Conservation (phyloP, 2,797 vertebrate species). For the Parambassis ranga region DNA sequence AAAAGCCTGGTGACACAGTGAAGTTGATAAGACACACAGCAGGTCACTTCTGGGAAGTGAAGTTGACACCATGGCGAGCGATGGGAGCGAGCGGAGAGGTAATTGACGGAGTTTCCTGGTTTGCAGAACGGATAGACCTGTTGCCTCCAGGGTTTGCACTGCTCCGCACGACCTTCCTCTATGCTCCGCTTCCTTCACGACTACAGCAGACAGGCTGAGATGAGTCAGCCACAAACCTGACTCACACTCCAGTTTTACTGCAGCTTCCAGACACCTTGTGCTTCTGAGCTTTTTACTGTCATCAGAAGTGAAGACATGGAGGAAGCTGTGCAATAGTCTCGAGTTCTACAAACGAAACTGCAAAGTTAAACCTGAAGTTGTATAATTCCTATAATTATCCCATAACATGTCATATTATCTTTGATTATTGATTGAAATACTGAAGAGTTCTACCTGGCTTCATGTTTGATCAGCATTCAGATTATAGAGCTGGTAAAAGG, state of each 20-base stretch:
- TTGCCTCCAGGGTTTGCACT: conserved; percentile 34
- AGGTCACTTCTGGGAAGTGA: conserved; percentile 63
- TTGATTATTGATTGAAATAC: too few relatives aligned
- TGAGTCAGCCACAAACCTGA: conserved; percentile 68
- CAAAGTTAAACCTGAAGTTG: too few relatives aligned
- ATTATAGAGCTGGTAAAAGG: too few relatives aligned
- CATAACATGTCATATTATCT: too few relatives aligned
- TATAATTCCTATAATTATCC: too few relatives aligned
- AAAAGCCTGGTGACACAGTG: conserved; percentile 10
- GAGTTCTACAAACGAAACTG: background rate
- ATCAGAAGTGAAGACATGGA: conserved; percentile 16
- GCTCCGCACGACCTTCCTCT: conserved; percentile 64
- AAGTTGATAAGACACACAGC: conserved; percentile 23
- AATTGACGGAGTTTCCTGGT: conserved; percentile 59
- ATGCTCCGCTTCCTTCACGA: conserved; percentile 53
- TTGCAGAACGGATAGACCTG: conserved; percentile 34
- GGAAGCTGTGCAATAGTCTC: conserved; percentile 9
- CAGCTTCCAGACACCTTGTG: conserved; percentile 52
- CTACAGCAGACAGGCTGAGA: conserved; percentile 52
- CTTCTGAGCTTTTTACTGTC: conserved; percentile 34
- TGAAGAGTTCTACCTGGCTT: too few relatives aligned
- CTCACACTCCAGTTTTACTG: conserved; percentile 48
- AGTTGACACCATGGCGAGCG: conserved; percentile 36
- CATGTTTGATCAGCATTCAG: too few relatives aligned
- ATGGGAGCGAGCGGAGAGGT: conserved; percentile 57